Evolutionary conservation across 2,888 invertebrate species (phyloP), one percentile per base, ranked within the genome.

Genomic region (Parelbella ahira): DNA sequence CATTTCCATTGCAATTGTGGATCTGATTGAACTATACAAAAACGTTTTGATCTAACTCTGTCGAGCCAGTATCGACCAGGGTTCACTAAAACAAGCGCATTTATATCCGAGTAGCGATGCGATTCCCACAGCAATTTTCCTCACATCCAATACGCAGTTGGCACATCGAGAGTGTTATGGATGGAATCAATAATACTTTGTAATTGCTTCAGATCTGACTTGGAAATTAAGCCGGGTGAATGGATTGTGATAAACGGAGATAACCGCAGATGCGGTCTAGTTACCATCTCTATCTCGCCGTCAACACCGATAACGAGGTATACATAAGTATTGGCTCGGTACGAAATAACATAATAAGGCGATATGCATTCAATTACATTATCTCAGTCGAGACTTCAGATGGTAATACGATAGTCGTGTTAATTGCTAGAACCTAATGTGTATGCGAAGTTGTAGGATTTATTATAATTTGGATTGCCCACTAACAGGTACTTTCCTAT

Each of bases 131-230:
- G n/a, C n/a, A n/a, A n/a, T n/a, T n/a, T n/a, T n/a, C n/a, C n/a
- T 80, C 72, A 67, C 72, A 81, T 81, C 69, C 67, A 68, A n/a
- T n/a, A n/a, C n/a, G n/a, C n/a, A n/a, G n/a, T n/a, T n/a, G n/a
- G n/a, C n/a, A n/a, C n/a, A n/a, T n/a, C n/a, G n/a, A n/a, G n/a
- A n/a, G n/a, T n/a, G n/a, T n/a, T n/a, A n/a, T n/a, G n/a, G n/a
- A n/a, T n/a, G n/a, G n/a, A n/a, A n/a, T n/a, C n/a, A n/a, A n/a
- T n/a, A 76, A 75, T 72, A 74, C 61, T 68, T 66, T 63, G 64
- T 79, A 79, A 81, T 80, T 78, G 68, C 75, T 69, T 69, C 53
- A 59, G 57, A 66, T 73, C 66, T 63, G 63, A 66, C 68, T 74
- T 67, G 60, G 61, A 64, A 66, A 76, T 68, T 58, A 58, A 60